Evolutionary conservation across 1,140 invertebrate genomes (phyloP).

Genomic region (Cydia splendana): DNA sequence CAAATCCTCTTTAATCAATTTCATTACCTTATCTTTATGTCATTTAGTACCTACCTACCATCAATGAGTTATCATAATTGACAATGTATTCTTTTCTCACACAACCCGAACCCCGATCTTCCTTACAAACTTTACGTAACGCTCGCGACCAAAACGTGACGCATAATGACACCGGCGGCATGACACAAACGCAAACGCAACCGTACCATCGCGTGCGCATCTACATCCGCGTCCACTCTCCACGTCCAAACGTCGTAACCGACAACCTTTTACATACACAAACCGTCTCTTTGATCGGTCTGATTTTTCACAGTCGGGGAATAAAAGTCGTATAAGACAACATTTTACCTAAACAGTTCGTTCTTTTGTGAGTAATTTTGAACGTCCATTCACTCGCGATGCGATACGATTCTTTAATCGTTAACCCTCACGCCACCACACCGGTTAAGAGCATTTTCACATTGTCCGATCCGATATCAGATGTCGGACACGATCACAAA

Average conservation of each 20-base stretch:
- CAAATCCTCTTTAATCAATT: too few species aligned
- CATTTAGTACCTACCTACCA: background rate
- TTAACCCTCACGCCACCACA: background rate
- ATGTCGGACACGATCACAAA: too few species aligned
- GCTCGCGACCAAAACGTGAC: background rate
- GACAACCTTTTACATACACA: background rate
- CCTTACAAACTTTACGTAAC: slow-evolving; percentile 1
- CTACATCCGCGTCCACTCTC: slow-evolving; percentile 6
- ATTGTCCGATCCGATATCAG: too few species aligned
- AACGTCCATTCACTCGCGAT: background rate
- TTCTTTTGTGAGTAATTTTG: background rate
- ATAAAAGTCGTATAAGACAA: background rate
- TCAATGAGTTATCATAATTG: background rate
- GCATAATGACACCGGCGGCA: background rate
- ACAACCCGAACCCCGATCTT: background rate
- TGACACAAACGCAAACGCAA: background rate
- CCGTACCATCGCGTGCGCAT: background rate
- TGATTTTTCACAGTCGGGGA: background rate
- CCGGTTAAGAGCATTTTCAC: too few species aligned
- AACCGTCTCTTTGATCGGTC: background rate
- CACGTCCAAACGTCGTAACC: background rate
- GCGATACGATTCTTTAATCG: background rate
- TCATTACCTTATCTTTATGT: too few species aligned
- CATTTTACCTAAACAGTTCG: background rate
- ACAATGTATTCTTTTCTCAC: background rate